A percentile compares a stretch with the other conserved stretches of the same genome.
Conservation (phyloP, 2,888 invertebrate genomes). For the Eupithecia tripunctaria region DNA sequence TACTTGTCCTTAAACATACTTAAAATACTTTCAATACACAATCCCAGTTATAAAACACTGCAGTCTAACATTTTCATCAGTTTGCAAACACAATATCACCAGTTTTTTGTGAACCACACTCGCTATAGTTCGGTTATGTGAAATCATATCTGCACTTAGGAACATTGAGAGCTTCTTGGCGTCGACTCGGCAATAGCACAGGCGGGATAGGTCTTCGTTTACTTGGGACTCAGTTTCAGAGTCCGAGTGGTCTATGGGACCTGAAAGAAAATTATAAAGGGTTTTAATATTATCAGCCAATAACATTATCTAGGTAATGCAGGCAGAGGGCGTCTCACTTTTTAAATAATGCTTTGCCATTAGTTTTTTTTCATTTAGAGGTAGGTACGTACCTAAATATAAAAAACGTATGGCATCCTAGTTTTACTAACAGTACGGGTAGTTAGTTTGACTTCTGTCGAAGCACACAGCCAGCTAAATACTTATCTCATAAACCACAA, state of each 20-base stretch:
- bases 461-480: too few species aligned
- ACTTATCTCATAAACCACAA: too few species aligned
- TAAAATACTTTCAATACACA: conserved; percentile 71
- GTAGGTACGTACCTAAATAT: too few species aligned
- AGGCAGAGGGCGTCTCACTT: too few species aligned
- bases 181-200: conserved; percentile 87
- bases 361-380: too few species aligned
- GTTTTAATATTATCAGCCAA: too few species aligned
- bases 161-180: conserved; percentile 92
- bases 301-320: too few species aligned
- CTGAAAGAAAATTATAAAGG: conserved; percentile 52
- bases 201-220: conserved; percentile 66
- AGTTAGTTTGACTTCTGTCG: too few species aligned
- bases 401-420: too few species aligned
- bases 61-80: conserved; percentile 89
- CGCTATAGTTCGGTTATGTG: conserved; percentile 89
- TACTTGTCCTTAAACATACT: not conserved
- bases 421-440: too few species aligned
- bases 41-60: conserved; percentile 93
- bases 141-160: conserved; percentile 90
- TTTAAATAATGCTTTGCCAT: too few species aligned
- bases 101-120: conserved; percentile 90
- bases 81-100: conserved; percentile 89
- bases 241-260: conserved; percentile 78
- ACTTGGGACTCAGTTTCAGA: conserved; percentile 75